These are phyloP conservation scores for Psammodynastes pulverulentus DNA, from an alignment of 2,113 vertebrate species.

Conservation along the genomic window DNA sequence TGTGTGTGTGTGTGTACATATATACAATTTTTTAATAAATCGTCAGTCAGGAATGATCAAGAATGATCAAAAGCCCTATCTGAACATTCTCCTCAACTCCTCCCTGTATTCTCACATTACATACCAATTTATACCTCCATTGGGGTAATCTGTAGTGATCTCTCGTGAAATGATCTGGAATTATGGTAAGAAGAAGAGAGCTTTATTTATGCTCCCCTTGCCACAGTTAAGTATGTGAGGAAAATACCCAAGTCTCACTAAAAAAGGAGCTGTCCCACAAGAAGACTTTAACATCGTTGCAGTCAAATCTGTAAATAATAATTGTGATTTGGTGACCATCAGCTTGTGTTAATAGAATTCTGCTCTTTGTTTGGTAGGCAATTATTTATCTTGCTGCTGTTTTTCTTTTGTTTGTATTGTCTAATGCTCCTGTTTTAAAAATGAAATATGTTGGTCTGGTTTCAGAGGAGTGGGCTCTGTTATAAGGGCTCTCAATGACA, in stretches of 20 bases:
- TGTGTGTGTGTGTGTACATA: too few relatives aligned
- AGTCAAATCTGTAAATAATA: neutral
- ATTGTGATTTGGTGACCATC: neutral
- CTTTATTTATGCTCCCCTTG: neutral
- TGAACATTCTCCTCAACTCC: neutral
- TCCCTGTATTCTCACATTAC: neutral
- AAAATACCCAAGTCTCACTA: neutral
- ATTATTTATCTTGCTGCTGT: neutral
- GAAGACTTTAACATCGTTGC: neutral
- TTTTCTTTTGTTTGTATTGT: neutral
- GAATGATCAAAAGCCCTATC: neutral
- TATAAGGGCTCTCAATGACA: slow-evolving; percentile 22
- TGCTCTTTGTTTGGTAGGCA: neutral
- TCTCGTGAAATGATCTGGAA: neutral
- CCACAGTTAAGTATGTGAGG: neutral
- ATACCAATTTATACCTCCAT: too few relatives aligned
- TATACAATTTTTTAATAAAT: slow-evolving; percentile 17
- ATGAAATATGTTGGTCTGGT: neutral
- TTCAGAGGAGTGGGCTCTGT: neutral
- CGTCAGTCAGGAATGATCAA: neutral
- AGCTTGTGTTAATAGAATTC: neutral
- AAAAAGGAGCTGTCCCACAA: neutral
- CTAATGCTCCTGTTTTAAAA: neutral
- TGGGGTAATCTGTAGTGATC: neutral
- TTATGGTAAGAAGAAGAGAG: neutral